These are phyloP conservation scores for Chloroceryle aenea DNA, from an alignment of 2,113 vertebrate species.

Conservation along the genomic window DNA sequence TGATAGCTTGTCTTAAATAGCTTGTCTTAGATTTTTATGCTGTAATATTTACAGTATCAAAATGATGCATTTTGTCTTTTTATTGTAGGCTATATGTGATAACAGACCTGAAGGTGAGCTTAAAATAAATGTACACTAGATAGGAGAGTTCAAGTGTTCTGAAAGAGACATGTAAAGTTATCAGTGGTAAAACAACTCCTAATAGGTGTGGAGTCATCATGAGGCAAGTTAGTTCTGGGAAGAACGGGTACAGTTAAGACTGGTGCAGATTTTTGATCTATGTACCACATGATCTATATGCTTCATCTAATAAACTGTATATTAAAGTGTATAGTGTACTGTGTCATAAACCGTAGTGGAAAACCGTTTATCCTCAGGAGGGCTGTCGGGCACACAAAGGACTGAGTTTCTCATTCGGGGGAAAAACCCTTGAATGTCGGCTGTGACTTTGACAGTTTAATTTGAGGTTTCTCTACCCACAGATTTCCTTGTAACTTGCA, in stretches of 20 bases:
- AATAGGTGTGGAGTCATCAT: neutral
- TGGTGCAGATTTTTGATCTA: neutral
- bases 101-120: slow-evolving; percentile 85
- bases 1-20: neutral
- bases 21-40: neutral
- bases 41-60: neutral
- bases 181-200: neutral
- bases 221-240: neutral
- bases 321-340: too few species aligned
- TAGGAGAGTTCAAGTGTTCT: neutral
- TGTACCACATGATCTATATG: neutral
- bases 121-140: neutral
- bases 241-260: neutral
- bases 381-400: neutral
- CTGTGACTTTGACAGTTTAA: neutral
- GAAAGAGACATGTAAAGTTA: neutral
- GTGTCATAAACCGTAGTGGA: neutral
- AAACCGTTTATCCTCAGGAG: neutral
- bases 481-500: neutral
- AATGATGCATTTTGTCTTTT: neutral
- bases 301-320: neutral
- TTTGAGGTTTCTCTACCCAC: neutral
- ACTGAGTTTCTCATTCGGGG: neutral
- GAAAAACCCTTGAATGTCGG: neutral
- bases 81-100: slow-evolving; percentile 82